Conservation (phyloP, 1,140 invertebrate species). For the Drosophila novamexicana region DNA sequence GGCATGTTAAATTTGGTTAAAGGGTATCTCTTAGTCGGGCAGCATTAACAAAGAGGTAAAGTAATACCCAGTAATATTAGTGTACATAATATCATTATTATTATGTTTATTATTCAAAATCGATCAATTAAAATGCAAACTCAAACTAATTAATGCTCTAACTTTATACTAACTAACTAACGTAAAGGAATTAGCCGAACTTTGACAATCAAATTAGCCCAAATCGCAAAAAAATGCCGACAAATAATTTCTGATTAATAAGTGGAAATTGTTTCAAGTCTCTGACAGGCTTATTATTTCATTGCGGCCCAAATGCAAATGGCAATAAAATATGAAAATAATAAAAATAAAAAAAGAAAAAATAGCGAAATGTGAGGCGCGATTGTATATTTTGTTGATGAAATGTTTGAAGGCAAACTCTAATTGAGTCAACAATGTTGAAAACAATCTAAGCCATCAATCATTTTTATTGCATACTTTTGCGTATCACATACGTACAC, state of each 20-base stretch:
- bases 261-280: constrained; percentile 5
- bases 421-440: constrained; percentile 55
- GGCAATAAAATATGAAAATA: not conserved
- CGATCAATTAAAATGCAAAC: no score
- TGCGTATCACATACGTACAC: constrained; percentile 48
- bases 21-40: no score
- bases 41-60: no score
- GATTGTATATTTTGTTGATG: constrained; percentile 29
- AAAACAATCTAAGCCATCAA: constrained; percentile 68
- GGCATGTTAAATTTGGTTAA: no score
- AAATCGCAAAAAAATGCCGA: not conserved
- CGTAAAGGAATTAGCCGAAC: not conserved
- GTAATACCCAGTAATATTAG: no score
- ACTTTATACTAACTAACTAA: no score
- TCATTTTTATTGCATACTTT: constrained; percentile 80
- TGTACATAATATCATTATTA: no score
- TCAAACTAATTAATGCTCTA: no score
- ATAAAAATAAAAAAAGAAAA: not conserved
- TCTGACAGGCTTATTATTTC: constrained; percentile 21
- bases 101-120: no score
- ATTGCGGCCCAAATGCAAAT: constrained; percentile 11
- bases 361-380: not conserved
- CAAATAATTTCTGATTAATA: not conserved
- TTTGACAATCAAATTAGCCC: not conserved
- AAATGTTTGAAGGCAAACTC: constrained; percentile 45